phyloP scores from a whole-genome alignment of 2,113 vertebrate species.

The Plecturocebus donacophilus region DNA sequence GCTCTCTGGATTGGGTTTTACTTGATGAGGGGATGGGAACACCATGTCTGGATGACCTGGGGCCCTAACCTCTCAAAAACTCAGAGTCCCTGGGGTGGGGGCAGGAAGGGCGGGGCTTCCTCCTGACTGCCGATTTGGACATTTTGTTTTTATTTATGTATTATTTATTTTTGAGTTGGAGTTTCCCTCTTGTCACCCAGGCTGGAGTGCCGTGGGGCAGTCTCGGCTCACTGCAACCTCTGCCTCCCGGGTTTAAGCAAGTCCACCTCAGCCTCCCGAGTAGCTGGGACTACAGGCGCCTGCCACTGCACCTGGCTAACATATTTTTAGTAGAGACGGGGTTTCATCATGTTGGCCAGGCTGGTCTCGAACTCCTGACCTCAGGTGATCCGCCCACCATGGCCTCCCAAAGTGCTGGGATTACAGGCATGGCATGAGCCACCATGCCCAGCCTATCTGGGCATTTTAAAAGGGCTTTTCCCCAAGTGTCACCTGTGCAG shows the following conservation, averaged over 20 bases:
- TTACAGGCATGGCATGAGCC: background rate
- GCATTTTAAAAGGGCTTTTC: background rate
- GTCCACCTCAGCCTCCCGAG: background rate
- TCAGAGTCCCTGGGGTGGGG: too few relatives aligned
- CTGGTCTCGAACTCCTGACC: background rate
- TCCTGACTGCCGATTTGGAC: background rate
- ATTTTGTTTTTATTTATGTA: too few relatives aligned
- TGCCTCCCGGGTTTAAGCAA: background rate
- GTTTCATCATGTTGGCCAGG: background rate
- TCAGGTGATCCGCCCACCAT: background rate
- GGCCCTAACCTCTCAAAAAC: background rate
- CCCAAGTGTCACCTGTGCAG: background rate
- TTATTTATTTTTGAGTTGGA: background rate
- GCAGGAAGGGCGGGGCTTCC: background rate
- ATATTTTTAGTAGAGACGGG: background rate
- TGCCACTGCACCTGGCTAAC: background rate
- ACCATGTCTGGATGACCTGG: accelerated
- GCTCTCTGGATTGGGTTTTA: background rate
- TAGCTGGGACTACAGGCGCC: background rate
- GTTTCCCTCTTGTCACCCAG: background rate
- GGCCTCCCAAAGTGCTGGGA: background rate
- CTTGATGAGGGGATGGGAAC: background rate
- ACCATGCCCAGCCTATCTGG: too few relatives aligned
- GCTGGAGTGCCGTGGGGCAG: background rate
- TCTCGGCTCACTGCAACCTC: background rate